Evolutionary conservation across 2,888 invertebrate genomes (phyloP), one percentile per base, ranked within the genome.

Genomic region (Sceliomorpha sp.): DNA sequence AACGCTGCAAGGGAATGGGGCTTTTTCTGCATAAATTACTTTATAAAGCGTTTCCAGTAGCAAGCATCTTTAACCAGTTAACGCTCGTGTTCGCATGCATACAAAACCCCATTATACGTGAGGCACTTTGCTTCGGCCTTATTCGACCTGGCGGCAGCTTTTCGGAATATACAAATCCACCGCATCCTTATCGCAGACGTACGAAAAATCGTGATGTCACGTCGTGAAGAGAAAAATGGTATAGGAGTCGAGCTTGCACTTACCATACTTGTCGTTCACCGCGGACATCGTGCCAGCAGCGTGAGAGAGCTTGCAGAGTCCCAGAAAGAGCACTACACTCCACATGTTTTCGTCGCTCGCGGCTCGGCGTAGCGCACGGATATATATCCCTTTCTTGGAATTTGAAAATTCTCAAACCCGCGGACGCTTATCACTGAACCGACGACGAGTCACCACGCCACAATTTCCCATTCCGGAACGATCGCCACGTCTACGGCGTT

Each of bases 301-400:
- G 74, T 79, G 77, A 60, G 70, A 77, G 56, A 79, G 80, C 71
- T 80, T 78, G 69, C 78, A 80, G 73, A 87, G 79, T 81, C 82
- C 84, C 71, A 86, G 71, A 63, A 85, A 72, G 62, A 78, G 64
- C 74, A 82, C 77, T 73, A 80, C 73, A 80, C 78, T 82, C 85
- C 85, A 85, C 86, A 85, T 71, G 70, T 67, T 67, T 71, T 62
- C 60, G 56, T 56, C 64, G 59, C 69, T 60, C 63, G 53, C 50
- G 55, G 55, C 56, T 55, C 44, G 42, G 24, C 31, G 26, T 29
- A 39, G 59, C 31, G 14, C 55, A n/a, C 44, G 55, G 48, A 48
- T 32, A 7, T 24, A 24, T 47, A 44, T 32, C 53, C 37, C 58
- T n/a, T n/a, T n/a, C n/a, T n/a, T n/a, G n/a, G n/a, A 24, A 59